These are phyloP conservation scores for Metridium senile DNA, from an alignment of 92 coral and sea anemone species.

Conservation along the genomic window DNA sequence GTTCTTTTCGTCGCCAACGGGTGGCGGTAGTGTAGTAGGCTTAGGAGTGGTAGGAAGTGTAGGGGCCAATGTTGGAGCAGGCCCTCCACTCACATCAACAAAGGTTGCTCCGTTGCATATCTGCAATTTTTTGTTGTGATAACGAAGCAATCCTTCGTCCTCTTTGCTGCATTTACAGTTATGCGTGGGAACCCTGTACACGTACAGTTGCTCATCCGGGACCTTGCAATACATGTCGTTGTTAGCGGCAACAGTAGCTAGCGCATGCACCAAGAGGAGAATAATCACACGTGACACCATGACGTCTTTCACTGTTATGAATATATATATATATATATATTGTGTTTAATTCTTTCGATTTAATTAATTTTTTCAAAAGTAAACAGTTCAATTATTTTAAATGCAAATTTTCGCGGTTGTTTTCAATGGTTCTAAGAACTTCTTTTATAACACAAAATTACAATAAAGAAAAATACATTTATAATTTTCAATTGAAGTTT, in stretches of 20 bases:
- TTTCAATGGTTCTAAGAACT: too few species aligned
- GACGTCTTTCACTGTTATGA: not conserved
- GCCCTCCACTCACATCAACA: conserved; percentile 29
- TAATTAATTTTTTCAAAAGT: too few species aligned
- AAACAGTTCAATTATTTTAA: too few species aligned
- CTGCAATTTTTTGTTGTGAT: conserved; percentile 30
- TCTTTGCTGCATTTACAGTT: conserved; percentile 31
- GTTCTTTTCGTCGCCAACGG: conserved; percentile 11
- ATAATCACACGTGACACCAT: not conserved
- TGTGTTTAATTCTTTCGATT: too few species aligned
- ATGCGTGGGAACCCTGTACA: conserved; percentile 38
- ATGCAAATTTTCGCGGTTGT: too few species aligned
- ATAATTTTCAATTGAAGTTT: too few species aligned
- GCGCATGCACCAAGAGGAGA: not conserved
- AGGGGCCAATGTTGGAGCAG: not conserved
- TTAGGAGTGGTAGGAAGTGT: conserved; percentile 3
- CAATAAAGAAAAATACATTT: too few species aligned
- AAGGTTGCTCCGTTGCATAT: conserved; percentile 40
- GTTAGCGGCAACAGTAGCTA: not conserved
- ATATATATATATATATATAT: too few species aligned
- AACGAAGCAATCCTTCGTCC: conserved; percentile 39
- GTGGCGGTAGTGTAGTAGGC: conserved; percentile 20
- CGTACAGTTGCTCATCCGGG: conserved; percentile 15
- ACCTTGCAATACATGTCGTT: not conserved
- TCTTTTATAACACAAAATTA: too few species aligned